Base-by-base conservation (phyloP, 2,888 invertebrate species). In the Fissipunctia ypsillon region DNA sequence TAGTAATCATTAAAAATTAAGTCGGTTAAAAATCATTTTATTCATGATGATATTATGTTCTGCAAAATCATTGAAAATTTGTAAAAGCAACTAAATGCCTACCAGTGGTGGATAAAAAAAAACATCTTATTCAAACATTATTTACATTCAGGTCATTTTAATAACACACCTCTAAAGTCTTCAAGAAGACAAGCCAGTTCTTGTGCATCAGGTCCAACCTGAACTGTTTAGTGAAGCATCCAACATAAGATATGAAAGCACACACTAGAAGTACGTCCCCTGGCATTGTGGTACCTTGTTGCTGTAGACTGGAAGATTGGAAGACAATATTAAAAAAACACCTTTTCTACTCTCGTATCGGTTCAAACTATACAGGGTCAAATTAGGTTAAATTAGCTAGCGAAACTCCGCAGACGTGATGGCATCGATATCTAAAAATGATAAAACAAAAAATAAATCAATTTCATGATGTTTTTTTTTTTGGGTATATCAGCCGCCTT, bases 171-270 rank as follows among this genome's bases (percentile, higher is more conserved):
- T 98, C 98, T 75, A 99, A 95, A 66, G 97, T 97, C 90, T 98
- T 98, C 64, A 99, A 94, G 93, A 97, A 98, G 1, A 98, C 98
- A 28, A 98, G 95, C 99, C 99, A 99, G 95, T 98, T 97, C 92
- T 99, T 98, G 81, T 98, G 97, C 84, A 99, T 94, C 41, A 99
- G 96, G 94, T 99, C 99, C 81, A 98, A 95, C 81, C 99, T 97
- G 91, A 99, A 99, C 88, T 98, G 98, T 91, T 99, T 99, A 0
- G 99, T 99, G 92, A 99, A 99, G 91, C 99, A 99, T 9, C 99
- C 99, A 12, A 99, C 99, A 92, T 99, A 99, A 0, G 99, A 99
- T 87, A 99, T 98, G 92, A 99, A 99, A 0, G 99, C 99, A 54
- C 99, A 99, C 2, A 99, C 98, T 35, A 99, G 96, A 4, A 99